These are phyloP conservation scores for Cephus sareptanus DNA, from an alignment of 2,888 invertebrate species.

Conservation along the genomic window DNA sequence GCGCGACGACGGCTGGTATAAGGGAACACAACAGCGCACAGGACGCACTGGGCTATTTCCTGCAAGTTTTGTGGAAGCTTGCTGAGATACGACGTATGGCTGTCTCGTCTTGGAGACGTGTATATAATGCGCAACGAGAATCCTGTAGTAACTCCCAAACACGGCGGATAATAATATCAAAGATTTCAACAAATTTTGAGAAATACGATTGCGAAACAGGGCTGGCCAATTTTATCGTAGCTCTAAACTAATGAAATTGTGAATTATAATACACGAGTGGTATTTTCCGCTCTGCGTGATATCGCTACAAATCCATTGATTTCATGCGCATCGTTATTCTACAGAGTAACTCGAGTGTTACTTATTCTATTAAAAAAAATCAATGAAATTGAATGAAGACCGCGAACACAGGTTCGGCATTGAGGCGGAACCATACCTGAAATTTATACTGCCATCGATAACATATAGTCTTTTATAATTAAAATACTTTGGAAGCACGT, in stretches of 20 bases:
- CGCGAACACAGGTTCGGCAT: background rate
- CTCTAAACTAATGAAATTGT: background rate
- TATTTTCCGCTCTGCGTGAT: background rate
- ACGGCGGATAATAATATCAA: background rate
- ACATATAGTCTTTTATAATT: slow-evolving; percentile 10
- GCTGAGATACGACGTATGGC: slow-evolving; percentile 64
- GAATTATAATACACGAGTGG: background rate
- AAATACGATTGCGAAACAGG: background rate
- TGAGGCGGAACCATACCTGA: slow-evolving; percentile 1
- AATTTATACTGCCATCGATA: slow-evolving; percentile 10
- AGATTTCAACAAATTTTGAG: background rate
- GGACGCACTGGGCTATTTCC: slow-evolving; percentile 95
- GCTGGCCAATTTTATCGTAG: background rate
- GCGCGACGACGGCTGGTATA: slow-evolving; percentile 95
- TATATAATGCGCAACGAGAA: slow-evolving; percentile 50
- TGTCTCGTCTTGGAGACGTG: slow-evolving; percentile 64
- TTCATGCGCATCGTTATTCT: background rate
- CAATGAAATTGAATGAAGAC: background rate
- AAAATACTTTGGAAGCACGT: slow-evolving; percentile 8
- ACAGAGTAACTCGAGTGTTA: background rate
- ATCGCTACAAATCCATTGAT: background rate
- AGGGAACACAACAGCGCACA: slow-evolving; percentile 89
- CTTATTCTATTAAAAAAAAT: background rate
- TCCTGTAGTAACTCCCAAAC: background rate
- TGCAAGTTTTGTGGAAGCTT: slow-evolving; percentile 89